Conservation (phyloP, 2,888 invertebrate species). For the Spatulosminthurus flaviceps region DNA sequence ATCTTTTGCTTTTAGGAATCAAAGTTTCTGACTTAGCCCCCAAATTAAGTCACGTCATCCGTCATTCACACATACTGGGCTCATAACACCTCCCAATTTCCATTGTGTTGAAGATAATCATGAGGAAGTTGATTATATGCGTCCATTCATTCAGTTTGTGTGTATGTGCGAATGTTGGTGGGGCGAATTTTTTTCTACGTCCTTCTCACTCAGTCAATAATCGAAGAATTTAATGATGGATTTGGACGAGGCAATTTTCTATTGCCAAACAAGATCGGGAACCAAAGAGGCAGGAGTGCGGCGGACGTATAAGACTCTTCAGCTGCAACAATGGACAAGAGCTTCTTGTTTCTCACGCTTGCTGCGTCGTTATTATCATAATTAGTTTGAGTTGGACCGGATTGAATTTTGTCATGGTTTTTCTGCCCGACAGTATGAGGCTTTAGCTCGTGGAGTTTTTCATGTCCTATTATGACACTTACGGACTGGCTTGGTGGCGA, state of each 20-base stretch:
- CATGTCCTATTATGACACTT: slow-evolving; percentile 43
- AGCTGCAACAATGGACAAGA: slow-evolving; percentile 54
- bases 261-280: slow-evolving; percentile 61
- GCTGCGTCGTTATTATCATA: not conserved
- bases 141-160: no score
- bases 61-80: not conserved
- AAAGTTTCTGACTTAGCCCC: not conserved
- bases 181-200: not conserved
- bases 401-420: not conserved
- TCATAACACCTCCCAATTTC: no score
- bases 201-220: not conserved
- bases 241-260: slow-evolving; percentile 29
- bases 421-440: not conserved
- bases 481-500: slow-evolving; percentile 50
- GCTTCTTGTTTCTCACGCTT: slow-evolving; percentile 29
- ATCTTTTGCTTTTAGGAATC: not conserved
- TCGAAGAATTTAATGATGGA: slow-evolving; percentile 7
- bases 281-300: slow-evolving; percentile 63
- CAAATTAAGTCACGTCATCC: not conserved
- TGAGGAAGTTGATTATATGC: no score
- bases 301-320: slow-evolving; percentile 59
- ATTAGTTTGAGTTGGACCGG: not conserved
- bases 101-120: no score
- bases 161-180: not conserved
- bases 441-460: not conserved